A percentile compares a stretch with the other conserved stretches of the same genome.
Evolutionary conservation across 2,888 invertebrate genomes (phyloP).

Genomic region (Cyclophora albipunctata): DNA sequence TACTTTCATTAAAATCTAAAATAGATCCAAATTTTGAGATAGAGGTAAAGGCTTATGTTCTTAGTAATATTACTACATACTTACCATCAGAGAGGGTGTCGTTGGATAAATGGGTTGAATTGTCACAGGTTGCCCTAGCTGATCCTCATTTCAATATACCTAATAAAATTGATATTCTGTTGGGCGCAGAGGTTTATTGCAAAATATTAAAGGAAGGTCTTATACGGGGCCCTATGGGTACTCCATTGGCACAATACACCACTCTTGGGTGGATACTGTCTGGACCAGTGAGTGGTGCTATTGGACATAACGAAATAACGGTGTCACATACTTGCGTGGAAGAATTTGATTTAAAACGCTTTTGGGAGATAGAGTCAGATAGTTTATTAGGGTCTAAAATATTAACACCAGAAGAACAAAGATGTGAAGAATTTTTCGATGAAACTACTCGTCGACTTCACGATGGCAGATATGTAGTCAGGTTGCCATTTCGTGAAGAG

Average conservation of each 20-base stretch:
- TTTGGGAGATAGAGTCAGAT: not conserved
- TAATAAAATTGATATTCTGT: not conserved
- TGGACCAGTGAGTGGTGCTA: conserved; percentile 2
- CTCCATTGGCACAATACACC: conserved; percentile 19
- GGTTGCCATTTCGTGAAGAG: too few species aligned
- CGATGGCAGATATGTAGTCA: too few species aligned
- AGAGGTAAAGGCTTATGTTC: not conserved
- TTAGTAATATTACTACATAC: not conserved
- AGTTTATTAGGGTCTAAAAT: not conserved
- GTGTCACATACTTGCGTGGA: too few species aligned
- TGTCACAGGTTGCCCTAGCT: conserved; percentile 3
- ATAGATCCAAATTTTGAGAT: not conserved
- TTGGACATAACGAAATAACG: too few species aligned
- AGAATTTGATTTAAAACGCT: not conserved
- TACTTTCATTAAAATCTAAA: not conserved
- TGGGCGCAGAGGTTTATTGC: conserved; percentile 22
- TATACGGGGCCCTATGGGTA: conserved; percentile 7
- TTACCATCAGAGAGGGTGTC: not conserved
- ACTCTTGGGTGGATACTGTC: conserved; percentile 23
- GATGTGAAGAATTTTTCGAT: too few species aligned
- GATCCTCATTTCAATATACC: conserved; percentile 13
- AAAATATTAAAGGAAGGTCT: conserved; percentile 16
- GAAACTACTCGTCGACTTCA: too few species aligned
- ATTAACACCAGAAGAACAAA: not conserved
- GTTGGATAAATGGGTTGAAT: too few species aligned